phyloP scores from a whole-genome alignment of 2,888 invertebrate genomes.

The Rosalia funebris region DNA sequence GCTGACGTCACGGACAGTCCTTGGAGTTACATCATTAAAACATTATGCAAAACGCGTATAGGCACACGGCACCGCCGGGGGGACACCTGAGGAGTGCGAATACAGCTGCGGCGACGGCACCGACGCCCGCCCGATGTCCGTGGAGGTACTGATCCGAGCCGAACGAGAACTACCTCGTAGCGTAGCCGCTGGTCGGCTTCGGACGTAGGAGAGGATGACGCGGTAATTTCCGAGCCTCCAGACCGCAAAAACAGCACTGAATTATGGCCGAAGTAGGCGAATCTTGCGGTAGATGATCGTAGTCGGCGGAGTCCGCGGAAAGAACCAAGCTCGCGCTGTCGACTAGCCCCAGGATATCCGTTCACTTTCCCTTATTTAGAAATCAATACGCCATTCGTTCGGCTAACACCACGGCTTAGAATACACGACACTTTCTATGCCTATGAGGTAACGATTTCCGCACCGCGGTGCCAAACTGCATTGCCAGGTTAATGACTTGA shows the following conservation, averaged over 20 bases:
- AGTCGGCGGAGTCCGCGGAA: constrained; percentile 5
- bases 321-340: constrained; percentile 23
- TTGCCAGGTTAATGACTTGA: constrained; percentile 40
- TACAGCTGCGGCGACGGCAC: constrained; percentile 13
- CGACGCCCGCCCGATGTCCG: constrained; percentile 22
- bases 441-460: constrained; percentile 36
- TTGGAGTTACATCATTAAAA: constrained; percentile 36
- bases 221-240: constrained; percentile 35
- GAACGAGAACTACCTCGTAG: constrained; percentile 30
- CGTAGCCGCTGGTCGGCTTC: constrained; percentile 21
- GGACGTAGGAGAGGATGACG: constrained; percentile 47
- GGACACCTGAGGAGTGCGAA: constrained; percentile 2
- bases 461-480: constrained; percentile 37
- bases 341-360: constrained; percentile 57
- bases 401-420: constrained; percentile 23
- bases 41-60: constrained; percentile 28
- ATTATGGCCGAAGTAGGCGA: constrained; percentile 18
- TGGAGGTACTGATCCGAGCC: constrained; percentile 20
- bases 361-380: constrained; percentile 61
- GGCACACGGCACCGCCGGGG: neutral
- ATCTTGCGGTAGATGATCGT: neutral
- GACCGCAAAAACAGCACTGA: constrained; percentile 28
- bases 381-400: constrained; percentile 53
- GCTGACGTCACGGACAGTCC: constrained; percentile 41
- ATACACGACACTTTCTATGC: constrained; percentile 45